Base-by-base conservation (phyloP, 1,140 invertebrate species). In the Conopomorpha cramerella region DNA sequence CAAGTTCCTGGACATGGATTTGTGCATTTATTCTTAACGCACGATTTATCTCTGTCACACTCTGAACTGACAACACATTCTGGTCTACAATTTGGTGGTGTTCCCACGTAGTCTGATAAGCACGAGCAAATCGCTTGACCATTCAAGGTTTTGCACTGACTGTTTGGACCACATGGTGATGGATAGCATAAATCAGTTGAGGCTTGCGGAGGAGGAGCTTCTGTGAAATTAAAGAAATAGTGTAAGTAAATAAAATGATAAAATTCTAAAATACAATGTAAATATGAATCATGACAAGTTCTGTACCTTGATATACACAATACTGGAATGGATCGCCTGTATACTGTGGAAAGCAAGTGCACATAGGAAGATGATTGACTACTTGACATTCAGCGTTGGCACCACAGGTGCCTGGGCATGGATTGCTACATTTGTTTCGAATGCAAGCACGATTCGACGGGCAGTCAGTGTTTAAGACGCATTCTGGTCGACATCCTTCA, bases 261-360 rank as follows among this genome's bases (percentile, higher is more conserved):
- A n/a, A n/a, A n/a, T n/a, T n/a, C n/a, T n/a, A n/a, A n/a, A n/a
- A n/a, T n/a, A n/a, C n/a, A n/a, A n/a, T n/a, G n/a, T 18, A 8
- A 11, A 2, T 35, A 23, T 23, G 19, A 23, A 30, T 27, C 16
- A 39, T 12, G 11, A 16, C 13, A 39, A 18, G 43, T 33, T 32
- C 43, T 39, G 11, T 33, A 71, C 65, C 67, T 64, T 65, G 64
- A 40, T 78, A 82, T 27, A 68, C 46, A 54, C 87, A 89, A 36
- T 81, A 82, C 54, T 80, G 80, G 43, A 87, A 89, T 4, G 87
- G 87, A 77, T 90, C 86, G 26, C 88, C 89, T 36, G 86, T 82
- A 45, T 85, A 89, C 19, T 84, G 83, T 27, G 77, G 70, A 23
- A 84, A 59, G 59, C 89, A 92, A 11, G 79, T 78, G 50, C 89